Percentiles rank a stretch among this genome's conserved stretches.
Conservation (phyloP, 2,888 invertebrate genomes). For the Leptinotarsa juncta region DNA sequence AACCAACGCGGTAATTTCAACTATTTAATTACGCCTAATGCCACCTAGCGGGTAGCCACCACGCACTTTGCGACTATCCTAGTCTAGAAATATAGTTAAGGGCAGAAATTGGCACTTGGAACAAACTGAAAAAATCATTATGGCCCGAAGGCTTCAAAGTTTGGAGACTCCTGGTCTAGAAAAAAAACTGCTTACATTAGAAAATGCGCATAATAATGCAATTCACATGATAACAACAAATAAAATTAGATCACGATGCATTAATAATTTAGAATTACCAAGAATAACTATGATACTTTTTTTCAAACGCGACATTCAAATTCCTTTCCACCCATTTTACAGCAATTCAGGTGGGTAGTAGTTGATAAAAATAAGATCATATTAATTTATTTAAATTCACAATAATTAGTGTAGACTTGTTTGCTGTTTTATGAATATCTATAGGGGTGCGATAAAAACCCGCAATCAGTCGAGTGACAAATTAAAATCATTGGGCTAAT, state of each 20-base stretch:
- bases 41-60: too few species aligned
- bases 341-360: slow-evolving; percentile 3
- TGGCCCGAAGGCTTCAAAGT: too few species aligned
- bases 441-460: not conserved
- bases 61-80: too few species aligned
- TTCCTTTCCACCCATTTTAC: slow-evolving; percentile 11
- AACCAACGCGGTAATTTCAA: too few species aligned
- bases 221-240: slow-evolving; percentile 1
- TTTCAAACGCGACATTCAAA: slow-evolving; percentile 10
- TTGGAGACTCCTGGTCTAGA: not conserved
- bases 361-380: slow-evolving; percentile 9
- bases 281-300: not conserved
- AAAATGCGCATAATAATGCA: not conserved
- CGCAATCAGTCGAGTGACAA: not conserved
- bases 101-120: too few species aligned
- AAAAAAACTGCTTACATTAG: not conserved
- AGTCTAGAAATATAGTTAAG: too few species aligned
- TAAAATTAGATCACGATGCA: not conserved
- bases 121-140: too few species aligned
- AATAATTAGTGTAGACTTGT: slow-evolving; percentile 2
- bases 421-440: not conserved
- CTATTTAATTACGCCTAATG: too few species aligned
- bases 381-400: not conserved
- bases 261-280: not conserved
- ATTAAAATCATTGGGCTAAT: slow-evolving; percentile 1